Evolutionary conservation across 2,797 vertebrate genomes (phyloP), one percentile per base, ranked within the genome.

Genomic region (Heteromormyrus szaboi): DNA sequence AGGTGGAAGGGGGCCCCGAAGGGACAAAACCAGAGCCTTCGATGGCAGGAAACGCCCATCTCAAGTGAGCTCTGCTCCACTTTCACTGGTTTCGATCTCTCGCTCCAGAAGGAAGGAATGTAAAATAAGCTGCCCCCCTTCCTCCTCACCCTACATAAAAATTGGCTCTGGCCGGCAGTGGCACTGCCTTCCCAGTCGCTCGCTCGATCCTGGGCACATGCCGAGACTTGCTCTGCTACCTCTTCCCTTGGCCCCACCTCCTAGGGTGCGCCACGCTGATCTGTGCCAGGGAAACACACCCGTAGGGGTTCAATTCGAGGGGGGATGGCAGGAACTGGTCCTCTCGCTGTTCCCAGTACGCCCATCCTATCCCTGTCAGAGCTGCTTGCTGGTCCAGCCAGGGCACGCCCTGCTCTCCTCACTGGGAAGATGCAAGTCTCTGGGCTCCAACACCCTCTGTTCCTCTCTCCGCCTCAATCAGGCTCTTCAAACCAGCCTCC

Each of bases 211-310:
- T 37, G 84, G 29, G 41, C 79, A 88, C 92, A 90, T 88, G 91
- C 89, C 62, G 85, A 89, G 88, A 91, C 91, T 86, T 90, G 91
- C 89, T 90, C 53, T 46, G 86, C 19, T 76, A 37, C 44, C 86
- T 79, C 48, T 56, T 51, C 53, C 65, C 87, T 41, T 29, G 87
- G 22, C 85, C 29, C 29, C 85, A 29, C 51, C 85, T 48, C 87
- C 72, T 46, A 29, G 62, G 59, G 46, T 22, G n/a, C 19, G 87
- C 25, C 7, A 29, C 44, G 1, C 56, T 65, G 88, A 44, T 56
- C 41, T 19, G n/a, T 53, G 37, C 79, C 88, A 62, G 56, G 81
- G 46, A 46, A 51, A 85, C 81, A 65, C 88, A 25, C 46, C 86
- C 76, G 2, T 17, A 51, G 50, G 87, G 48, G 46, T 84, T 84